Percentiles rank a stretch among this genome's conserved stretches.
Conservation (phyloP, 2,113 vertebrate species). For the Pungitius pungitius region DNA sequence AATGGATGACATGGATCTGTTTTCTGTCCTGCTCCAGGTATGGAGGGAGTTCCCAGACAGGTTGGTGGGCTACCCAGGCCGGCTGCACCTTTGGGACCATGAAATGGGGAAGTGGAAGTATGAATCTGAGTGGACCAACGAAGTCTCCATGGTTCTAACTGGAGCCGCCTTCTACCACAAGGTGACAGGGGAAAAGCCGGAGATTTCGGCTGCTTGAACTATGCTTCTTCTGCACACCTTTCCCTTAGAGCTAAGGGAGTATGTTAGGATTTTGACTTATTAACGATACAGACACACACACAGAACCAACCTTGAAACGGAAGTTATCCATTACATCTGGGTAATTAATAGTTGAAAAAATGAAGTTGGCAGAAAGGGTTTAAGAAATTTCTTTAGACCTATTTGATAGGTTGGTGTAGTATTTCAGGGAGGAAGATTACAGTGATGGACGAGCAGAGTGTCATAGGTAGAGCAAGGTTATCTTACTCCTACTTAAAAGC, state of each 20-base stretch:
- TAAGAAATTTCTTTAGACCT: background rate
- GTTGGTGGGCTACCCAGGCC: slow-evolving; percentile 95
- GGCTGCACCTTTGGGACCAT: slow-evolving; percentile 98
- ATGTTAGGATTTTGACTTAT: background rate
- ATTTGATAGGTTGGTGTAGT: background rate
- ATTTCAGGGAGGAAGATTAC: slow-evolving; percentile 1
- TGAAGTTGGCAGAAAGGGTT: background rate
- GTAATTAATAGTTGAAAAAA: background rate
- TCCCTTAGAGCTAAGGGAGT: background rate
- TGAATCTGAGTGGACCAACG: slow-evolving; percentile 98
- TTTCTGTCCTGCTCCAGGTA: slow-evolving; percentile 80
- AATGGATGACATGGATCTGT: slow-evolving; percentile 21
- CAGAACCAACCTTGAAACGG: background rate
- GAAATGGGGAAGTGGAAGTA: slow-evolving; percentile 99
- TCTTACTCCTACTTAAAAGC: slow-evolving; percentile 30
- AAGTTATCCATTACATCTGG: background rate
- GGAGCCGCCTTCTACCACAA: slow-evolving; percentile 99
- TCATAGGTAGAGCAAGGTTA: slow-evolving; percentile 50
- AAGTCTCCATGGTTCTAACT: slow-evolving; percentile 98
- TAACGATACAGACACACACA: background rate
- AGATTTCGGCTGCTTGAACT: slow-evolving; percentile 4
- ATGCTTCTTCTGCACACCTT: background rate
- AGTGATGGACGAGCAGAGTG: slow-evolving; percentile 33
- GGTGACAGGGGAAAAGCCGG: slow-evolving; percentile 76
- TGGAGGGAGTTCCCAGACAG: slow-evolving; percentile 98